These are phyloP conservation scores for Megaleporinus macrocephalus DNA, from an alignment of 2,113 vertebrate genomes.

Conservation along the genomic window DNA sequence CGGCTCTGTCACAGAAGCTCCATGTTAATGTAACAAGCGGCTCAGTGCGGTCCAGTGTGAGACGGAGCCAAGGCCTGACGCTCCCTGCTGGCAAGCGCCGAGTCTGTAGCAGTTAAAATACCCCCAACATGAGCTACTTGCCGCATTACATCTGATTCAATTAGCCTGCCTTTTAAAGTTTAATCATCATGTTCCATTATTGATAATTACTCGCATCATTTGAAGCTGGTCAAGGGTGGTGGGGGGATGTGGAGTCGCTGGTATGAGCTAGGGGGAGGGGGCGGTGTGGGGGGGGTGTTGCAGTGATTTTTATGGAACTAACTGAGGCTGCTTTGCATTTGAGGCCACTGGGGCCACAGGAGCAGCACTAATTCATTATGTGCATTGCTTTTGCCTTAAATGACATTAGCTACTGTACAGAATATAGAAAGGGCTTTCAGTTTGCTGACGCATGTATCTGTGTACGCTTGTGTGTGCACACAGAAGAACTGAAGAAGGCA, in stretches of 20 bases:
- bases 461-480: background rate
- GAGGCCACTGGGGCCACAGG: background rate
- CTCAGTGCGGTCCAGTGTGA: background rate
- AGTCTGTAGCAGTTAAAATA: conserved; percentile 24
- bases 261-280: background rate
- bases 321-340: background rate
- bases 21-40: conserved; percentile 51
- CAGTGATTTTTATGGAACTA: background rate
- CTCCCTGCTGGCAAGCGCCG: conserved; percentile 16
- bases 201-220: conserved; percentile 23
- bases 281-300: too few species aligned
- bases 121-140: background rate
- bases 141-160: conserved; percentile 24
- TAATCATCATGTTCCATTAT: conserved; percentile 28
- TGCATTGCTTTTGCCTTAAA: background rate
- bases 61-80: conserved; percentile 5
- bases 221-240: background rate
- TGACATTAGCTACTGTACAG: background rate
- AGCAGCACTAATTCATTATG: background rate
- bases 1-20: conserved; percentile 33
- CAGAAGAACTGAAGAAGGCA: background rate
- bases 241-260: background rate
- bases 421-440: background rate
- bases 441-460: background rate
- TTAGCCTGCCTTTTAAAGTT: conserved; percentile 30